Evolutionary conservation across 64 coral and sea anemone genomes (phyloP), one percentile per base, ranked within the genome.

Genomic region (Pocillopora damicornis): DNA sequence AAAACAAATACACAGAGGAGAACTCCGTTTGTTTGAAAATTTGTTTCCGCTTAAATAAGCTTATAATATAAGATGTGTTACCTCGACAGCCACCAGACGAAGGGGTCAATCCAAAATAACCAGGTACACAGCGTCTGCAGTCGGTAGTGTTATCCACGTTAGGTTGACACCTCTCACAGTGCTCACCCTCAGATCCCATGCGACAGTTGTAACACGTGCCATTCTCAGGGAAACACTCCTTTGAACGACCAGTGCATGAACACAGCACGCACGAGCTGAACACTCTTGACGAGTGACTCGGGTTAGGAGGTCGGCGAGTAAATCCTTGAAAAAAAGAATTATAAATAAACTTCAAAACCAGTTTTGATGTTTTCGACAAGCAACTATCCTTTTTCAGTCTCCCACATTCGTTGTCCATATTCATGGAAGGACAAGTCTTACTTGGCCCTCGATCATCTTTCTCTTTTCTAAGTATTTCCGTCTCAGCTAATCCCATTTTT

Each of bases 171-270:
- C 61, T 26, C 69, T 95, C 84, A 74, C 97, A 99, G 73, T 86
- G 25, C 35, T 90, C 11, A 86, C 97, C 97, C 76, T 90, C 67
- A 75, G 97, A 95, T 73, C 94, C 94, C 14, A 90, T 79, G 26
- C 97, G 88, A 85, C 97, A 99, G 88, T 95, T 90, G 2, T 64
- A 86, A 73, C 97, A 99, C 51, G 51, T 79, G 12, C 97, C 90
- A 85, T 79, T 88, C 81, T 99, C 97, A 60, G 82, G 78, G 22
- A 93, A 61, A 76, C 97, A 99, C 10, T 92, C 87, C 10, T 35
- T 72, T 60, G 97, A 99, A 23, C 97, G 90, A 68, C 68, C 64
- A 12, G 77, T 91, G 76, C 97, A 99, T 1, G 86, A 88, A 34
- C 97, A 99, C 1, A 90, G 88, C 17, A 45, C 78, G 77, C 95